Base-by-base conservation (phyloP, 2,797 vertebrate genomes). In the Platyrinchus mystaceus region DNA sequence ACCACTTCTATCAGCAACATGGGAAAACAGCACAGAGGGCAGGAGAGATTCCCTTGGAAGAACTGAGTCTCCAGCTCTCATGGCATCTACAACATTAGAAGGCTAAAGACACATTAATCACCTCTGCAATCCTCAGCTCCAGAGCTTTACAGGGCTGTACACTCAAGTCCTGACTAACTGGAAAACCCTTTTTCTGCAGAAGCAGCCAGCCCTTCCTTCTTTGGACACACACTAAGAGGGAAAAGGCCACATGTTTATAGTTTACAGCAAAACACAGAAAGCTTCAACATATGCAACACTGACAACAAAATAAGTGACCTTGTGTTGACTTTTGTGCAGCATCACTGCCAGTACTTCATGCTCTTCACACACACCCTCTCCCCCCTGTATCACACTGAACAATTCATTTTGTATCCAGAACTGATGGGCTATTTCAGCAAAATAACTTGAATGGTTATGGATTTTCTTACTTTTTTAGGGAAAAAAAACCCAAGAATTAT, bases 241-340 rank as follows among this genome's bases (percentile, higher is more conserved):
- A 37, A 49, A 75, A 50, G 28, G 28, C 28, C 60, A 55, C 73
- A 47, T 13, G 18, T 39, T 71, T 14, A 30, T 5, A n/a, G 71
- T 50, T 91, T 39, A 12, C 2, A 89, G 27, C 20, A 75, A 81
- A 84, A 59, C 0, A 4, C 50, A 81, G 52, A 93, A 83, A 90
- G 49, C 30, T 68, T 80, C 52, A 81, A 71, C 4, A 44, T 4
- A 32, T 0, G 1, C 18, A 43, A 89, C 3, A 0, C 0, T 49
- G 66, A 67, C 71, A 89, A 76, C 17, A 60, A 87, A 75, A 39
- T 60, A 36, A 63, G 30, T 1, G 2, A 88, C 67, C 71, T 56
- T 70, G 18, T 26, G 37, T 36, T 36, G 87, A 32, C 12, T 70
- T 70, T 63, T 20, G 58, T 14, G 4, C 19, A 81, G 3, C 9